Base-by-base conservation (phyloP, 2,113 vertebrate genomes). In the Syngnathoides biaculeatus region DNA sequence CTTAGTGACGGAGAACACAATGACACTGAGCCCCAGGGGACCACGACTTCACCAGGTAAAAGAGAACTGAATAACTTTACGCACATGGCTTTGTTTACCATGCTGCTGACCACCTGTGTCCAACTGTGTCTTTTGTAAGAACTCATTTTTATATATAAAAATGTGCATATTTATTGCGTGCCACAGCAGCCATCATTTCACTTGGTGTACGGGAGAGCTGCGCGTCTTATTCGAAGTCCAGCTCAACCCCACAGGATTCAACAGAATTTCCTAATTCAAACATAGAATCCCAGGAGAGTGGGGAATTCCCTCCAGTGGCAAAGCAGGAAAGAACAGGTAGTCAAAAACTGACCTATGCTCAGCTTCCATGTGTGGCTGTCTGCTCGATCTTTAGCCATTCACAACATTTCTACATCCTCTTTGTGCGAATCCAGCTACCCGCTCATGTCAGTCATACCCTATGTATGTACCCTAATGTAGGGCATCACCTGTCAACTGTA, bases 271-370 rank as follows among this genome's bases (percentile, higher is more conserved):
- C 30, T 5, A 70, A 74, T 53, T 56, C 80, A 12, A 65, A 48
- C 15, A 90, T 85, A 27, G 83, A 78, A 57, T 61, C 65, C 14
- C 78, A n/a, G 55, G 82, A 86, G 12, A 63, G 59, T 8, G 72
- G 65, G 8, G 80, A 65, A 30, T 15, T 64, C 1, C 40, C 69
- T 52, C 19, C 39, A 8, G 68, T 52, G 62, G 57, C 50, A 2
- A 47, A 73, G 57, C 85, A 69, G 80, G 86, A 87, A 48, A 53
- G 68, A 84, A 90, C 94, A 95, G 96, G 96, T 98, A 75, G 58
- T n/a, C 61, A 53, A 22, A 20, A 1, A 57, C 2, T 11, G 35
- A 58, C 45, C 55, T 12, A 0, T 43, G 61, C 17, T 38, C 12
- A 15, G 59, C 58, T 38, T 9, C 35, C 1, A 38, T 50, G 40